A percentile compares a stretch with the other conserved stretches of the same genome.
phyloP scores from a whole-genome alignment of 2,113 vertebrate species.

The Peucedramus taeniatus region DNA sequence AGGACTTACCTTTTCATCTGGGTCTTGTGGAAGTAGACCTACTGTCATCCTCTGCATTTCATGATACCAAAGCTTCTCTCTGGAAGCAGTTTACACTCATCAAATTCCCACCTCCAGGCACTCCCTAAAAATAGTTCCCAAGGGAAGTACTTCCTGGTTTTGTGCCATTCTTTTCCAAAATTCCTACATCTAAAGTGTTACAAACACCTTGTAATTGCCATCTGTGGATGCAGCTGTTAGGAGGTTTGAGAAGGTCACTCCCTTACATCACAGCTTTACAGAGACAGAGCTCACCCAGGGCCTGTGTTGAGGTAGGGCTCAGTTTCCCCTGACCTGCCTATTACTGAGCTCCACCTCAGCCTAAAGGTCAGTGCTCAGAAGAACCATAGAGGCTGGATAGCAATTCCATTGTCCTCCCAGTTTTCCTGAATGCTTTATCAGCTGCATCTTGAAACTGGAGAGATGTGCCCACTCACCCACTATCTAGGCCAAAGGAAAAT shows the following conservation, averaged over 20 bases:
- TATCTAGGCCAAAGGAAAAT: neutral
- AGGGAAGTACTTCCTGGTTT: neutral
- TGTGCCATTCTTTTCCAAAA: neutral
- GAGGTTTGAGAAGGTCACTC: neutral
- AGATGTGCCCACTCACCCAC: neutral
- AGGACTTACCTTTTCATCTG: neutral
- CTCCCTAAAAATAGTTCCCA: neutral
- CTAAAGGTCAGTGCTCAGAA: neutral
- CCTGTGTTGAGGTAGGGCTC: accelerated
- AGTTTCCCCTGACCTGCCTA: accelerated
- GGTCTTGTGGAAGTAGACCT: neutral
- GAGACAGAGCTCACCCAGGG: neutral
- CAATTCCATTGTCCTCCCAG: accelerated
- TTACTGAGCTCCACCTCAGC: neutral
- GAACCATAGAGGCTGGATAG: accelerated
- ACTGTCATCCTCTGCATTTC: neutral
- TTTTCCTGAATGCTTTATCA: neutral
- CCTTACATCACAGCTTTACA: neutral
- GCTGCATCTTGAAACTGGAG: neutral
- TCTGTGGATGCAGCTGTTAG: neutral
- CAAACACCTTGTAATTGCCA: accelerated
- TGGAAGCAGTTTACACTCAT: neutral
- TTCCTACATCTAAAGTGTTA: too few species aligned
- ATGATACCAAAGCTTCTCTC: accelerated
- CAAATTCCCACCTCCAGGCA: neutral